Evolutionary conservation across 2,888 invertebrate species (phyloP).

Genomic region (Synergus laeviventris): DNA sequence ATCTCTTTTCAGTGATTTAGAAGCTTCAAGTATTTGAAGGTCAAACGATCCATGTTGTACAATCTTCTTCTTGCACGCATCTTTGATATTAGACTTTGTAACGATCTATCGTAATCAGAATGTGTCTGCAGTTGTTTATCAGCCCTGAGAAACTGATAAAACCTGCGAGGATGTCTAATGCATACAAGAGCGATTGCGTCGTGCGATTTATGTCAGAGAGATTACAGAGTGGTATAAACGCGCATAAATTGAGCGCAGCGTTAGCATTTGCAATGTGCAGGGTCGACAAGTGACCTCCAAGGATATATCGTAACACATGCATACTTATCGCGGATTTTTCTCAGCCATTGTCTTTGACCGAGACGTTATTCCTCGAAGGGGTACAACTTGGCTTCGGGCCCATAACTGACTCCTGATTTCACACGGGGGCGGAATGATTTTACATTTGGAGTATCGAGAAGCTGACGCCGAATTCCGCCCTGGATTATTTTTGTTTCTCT

Average conservation of each 20-base stretch:
- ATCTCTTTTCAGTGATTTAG: too few species aligned
- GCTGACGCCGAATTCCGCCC: neutral
- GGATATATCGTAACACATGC: slow-evolving; percentile 22
- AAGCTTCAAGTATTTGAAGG: neutral
- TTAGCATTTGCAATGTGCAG: slow-evolving; percentile 35
- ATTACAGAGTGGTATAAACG: slow-evolving; percentile 28
- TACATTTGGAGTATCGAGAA: slow-evolving; percentile 52
- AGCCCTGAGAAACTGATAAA: slow-evolving; percentile 25
- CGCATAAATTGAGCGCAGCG: slow-evolving; percentile 32
- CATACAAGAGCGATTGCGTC: slow-evolving; percentile 33
- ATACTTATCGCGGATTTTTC: slow-evolving; percentile 24
- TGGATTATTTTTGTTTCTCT: slow-evolving; percentile 19
- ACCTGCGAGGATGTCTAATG: slow-evolving; percentile 24
- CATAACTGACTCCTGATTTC: slow-evolving; percentile 50
- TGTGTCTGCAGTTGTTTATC: slow-evolving; percentile 22
- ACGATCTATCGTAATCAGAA: slow-evolving; percentile 15
- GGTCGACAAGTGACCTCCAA: slow-evolving; percentile 34
- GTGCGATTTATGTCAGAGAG: slow-evolving; percentile 39
- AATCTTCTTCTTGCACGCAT: neutral
- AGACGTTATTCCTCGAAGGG: slow-evolving; percentile 17
- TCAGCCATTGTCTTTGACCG: slow-evolving; percentile 20
- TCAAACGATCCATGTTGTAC: neutral
- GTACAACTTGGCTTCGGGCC: slow-evolving; percentile 56
- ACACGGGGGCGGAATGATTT: slow-evolving; percentile 57
- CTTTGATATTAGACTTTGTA: slow-evolving; percentile 17